Evolutionary conservation across 2,797 vertebrate species (phyloP).

Genomic region (Geotria australis): DNA sequence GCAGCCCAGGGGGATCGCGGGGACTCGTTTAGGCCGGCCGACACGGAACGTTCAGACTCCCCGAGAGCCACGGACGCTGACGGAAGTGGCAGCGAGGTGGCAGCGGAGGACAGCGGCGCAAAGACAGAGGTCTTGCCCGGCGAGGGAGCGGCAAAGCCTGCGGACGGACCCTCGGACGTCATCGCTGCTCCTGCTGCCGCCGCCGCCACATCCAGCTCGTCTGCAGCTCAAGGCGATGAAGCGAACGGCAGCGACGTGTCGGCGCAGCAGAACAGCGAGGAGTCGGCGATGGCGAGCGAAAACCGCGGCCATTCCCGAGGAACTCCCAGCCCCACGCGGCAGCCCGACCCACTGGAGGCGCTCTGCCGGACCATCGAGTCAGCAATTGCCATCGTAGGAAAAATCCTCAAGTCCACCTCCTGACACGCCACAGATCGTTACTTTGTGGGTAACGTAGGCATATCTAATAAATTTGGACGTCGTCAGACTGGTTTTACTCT

Average conservation of each 20-base stretch:
- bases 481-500: too few species aligned
- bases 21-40: too few species aligned
- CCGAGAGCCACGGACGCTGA: neutral
- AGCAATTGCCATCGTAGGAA: slow-evolving; percentile 59
- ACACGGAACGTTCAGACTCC: too few species aligned
- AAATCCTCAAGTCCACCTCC: slow-evolving; percentile 21
- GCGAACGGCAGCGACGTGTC: slow-evolving; percentile 24
- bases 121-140: neutral
- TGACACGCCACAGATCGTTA: neutral
- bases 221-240: slow-evolving; percentile 5
- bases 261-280: slow-evolving; percentile 18
- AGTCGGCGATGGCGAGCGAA: slow-evolving; percentile 14
- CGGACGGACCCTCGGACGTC: too few species aligned
- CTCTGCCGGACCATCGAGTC: slow-evolving; percentile 84
- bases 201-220: neutral
- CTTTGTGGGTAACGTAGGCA: neutral
- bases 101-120: neutral
- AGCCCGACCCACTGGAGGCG: slow-evolving; percentile 72
- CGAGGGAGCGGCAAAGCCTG: too few species aligned
- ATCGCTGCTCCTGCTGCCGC: too few species aligned
- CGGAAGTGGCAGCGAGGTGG: neutral
- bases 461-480: too few species aligned
- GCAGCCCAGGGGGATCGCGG: neutral
- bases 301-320: slow-evolving; percentile 33
- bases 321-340: slow-evolving; percentile 27